phyloP scores from a whole-genome alignment of 1,140 invertebrate genomes.

The Himalopsyche phryganea region DNA sequence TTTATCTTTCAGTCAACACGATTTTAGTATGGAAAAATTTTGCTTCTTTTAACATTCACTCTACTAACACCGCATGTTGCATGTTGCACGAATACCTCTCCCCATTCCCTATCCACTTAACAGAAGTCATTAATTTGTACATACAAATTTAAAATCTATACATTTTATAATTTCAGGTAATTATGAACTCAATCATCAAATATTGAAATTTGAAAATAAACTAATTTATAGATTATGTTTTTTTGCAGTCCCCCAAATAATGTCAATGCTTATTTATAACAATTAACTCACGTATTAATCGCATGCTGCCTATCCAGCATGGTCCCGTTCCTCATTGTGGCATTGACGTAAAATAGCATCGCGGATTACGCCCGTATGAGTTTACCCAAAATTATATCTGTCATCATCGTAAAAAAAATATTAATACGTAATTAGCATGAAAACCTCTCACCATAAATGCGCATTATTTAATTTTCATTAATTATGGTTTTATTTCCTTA shows the following conservation, averaged over 20 bases:
- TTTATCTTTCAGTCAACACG: not conserved
- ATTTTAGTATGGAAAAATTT: slow-evolving; percentile 1
- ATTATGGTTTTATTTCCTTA: too few species aligned
- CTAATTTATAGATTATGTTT: too few species aligned
- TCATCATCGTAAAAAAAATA: too few species aligned
- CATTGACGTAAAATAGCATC: not conserved
- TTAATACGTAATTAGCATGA: too few species aligned
- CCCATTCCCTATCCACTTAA: not conserved
- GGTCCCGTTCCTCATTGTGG: not conserved
- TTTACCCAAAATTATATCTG: too few species aligned
- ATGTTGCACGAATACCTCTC: slow-evolving; percentile 9
- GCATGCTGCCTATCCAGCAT: slow-evolving; percentile 1
- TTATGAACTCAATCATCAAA: too few species aligned
- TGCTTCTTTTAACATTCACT: slow-evolving; percentile 5
- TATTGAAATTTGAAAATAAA: too few species aligned
- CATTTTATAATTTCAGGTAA: too few species aligned
- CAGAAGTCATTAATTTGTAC: not conserved
- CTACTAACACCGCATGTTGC: slow-evolving; percentile 14
- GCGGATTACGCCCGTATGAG: too few species aligned
- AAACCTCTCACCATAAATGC: too few species aligned
- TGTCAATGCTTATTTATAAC: not conserved
- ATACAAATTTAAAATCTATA: too few species aligned
- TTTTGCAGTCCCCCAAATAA: not conserved
- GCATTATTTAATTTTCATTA: too few species aligned
- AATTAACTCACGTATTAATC: not conserved